A percentile compares a stretch with the other conserved stretches of the same genome.
Evolutionary conservation across 30 jellyfish, hydroid and myxozoan genomes (phyloP).

Genomic region (Catostylus mosaicus): DNA sequence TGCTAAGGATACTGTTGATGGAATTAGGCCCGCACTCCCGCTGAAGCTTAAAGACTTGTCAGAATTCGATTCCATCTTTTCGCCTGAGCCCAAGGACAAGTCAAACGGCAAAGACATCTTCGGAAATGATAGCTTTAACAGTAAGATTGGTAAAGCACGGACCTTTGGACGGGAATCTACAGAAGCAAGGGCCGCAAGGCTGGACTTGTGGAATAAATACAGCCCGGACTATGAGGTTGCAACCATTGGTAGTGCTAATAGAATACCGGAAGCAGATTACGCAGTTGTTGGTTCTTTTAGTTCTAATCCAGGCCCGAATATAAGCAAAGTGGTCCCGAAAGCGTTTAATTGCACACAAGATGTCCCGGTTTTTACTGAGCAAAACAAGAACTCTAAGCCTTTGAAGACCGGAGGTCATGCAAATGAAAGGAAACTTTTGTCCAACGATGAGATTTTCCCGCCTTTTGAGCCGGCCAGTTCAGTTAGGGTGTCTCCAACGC

Average conservation of each 20-base stretch:
- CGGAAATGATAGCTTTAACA: neutral
- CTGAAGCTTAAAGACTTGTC: slow-evolving; percentile 26
- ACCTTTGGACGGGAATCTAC: slow-evolving; percentile 5
- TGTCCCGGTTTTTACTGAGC: neutral
- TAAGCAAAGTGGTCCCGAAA: neutral
- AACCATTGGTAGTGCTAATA: neutral
- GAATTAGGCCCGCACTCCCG: slow-evolving; percentile 30
- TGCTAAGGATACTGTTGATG: neutral
- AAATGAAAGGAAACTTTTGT: neutral
- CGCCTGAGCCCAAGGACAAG: neutral
- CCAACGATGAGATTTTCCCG: neutral
- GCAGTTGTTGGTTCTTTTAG: neutral
- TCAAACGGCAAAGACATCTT: neutral
- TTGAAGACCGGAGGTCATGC: neutral
- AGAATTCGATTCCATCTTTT: slow-evolving; percentile 14
- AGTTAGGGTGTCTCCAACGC: neutral
- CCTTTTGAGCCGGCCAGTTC: slow-evolving; percentile 32
- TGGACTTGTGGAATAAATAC: slow-evolving; percentile 8
- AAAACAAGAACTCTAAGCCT: neutral
- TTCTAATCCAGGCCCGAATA: neutral
- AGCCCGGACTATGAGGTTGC: slow-evolving; percentile 16
- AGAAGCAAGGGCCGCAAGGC: neutral
- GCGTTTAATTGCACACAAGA: neutral
- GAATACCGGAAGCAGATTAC: slow-evolving; percentile 3
- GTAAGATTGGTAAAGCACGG: neutral